phyloP scores from a whole-genome alignment of 2,797 vertebrate genomes.

The Coccyzus lansbergi region DNA sequence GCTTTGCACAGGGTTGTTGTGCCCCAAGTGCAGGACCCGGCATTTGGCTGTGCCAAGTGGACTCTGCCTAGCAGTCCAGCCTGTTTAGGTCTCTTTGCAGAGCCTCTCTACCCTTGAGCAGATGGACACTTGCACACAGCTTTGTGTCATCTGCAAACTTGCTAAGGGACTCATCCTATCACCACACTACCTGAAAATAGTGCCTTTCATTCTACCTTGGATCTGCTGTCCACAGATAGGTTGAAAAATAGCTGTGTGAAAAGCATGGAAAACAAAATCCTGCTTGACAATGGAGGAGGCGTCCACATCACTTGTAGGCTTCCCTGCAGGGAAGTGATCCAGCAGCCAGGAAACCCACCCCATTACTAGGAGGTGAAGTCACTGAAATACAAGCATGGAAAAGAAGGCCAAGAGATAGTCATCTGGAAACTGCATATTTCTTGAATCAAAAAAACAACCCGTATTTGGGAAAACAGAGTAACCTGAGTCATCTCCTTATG shows the following conservation, averaged over 20 bases:
- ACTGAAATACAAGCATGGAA: not conserved
- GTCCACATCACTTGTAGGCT: not conserved
- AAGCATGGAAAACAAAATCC: not conserved
- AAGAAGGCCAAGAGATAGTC: not conserved
- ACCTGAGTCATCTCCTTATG: conserved; percentile 48
- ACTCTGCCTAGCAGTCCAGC: no score
- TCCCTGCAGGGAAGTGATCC: not conserved
- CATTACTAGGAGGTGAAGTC: conserved; percentile 38
- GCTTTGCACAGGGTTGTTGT: no score
- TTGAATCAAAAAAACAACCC: not conserved
- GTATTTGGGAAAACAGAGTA: conserved; percentile 43
- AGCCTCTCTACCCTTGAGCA: no score
- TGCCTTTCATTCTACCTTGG: not conserved
- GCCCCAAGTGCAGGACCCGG: no score
- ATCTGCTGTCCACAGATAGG: not conserved
- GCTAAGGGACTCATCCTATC: no score
- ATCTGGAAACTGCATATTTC: not conserved
- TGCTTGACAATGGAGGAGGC: not conserved
- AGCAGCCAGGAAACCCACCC: conserved; percentile 5
- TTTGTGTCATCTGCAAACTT: no score
- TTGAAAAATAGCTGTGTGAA: not conserved
- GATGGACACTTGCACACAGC: no score
- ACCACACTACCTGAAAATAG: no score
- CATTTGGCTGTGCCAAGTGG: no score
- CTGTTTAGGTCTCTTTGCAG: no score